phyloP scores from a whole-genome alignment of 2,888 invertebrate genomes.

The Ptychoptera contaminata region DNA sequence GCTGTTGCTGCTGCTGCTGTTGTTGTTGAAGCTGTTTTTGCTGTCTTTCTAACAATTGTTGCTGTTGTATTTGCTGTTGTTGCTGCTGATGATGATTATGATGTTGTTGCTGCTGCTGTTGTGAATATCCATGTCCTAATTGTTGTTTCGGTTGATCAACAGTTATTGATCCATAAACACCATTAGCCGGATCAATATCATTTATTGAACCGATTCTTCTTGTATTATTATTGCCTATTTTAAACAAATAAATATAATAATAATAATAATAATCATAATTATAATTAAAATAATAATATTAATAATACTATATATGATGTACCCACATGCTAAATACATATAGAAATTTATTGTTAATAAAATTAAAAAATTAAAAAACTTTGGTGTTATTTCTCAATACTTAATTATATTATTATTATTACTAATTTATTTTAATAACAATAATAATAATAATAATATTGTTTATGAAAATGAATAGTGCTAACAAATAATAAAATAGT shows the following conservation, averaged over 20 bases:
- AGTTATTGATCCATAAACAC: constrained; percentile 54
- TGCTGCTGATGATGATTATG: constrained; percentile 10
- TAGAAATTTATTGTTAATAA: no score
- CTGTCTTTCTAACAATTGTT: constrained; percentile 19
- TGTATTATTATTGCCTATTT: constrained; percentile 23
- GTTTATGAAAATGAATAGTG: no score
- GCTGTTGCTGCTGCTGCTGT: constrained; percentile 15
- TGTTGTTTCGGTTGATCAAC: constrained; percentile 28
- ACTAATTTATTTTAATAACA: no score
- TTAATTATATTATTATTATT: no score
- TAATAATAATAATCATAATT: background rate
- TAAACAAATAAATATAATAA: constrained; percentile 4
- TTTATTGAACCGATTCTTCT: constrained; percentile 79
- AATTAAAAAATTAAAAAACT: background rate
- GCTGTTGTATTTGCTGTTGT: constrained; percentile 19
- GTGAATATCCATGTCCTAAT: constrained; percentile 13
- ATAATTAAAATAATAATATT: background rate
- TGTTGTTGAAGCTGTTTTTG: constrained; percentile 14
- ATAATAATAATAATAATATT: no score
- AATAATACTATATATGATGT: background rate
- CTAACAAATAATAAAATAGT: background rate
- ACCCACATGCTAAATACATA: no score
- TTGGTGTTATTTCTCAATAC: no score
- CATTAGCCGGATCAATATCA: constrained; percentile 89
- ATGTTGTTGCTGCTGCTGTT: constrained; percentile 17